Percentiles rank a stretch among this genome's conserved stretches.
phyloP scores from a whole-genome alignment of 2,888 invertebrate genomes.

The Cataglyphis cursor region DNA sequence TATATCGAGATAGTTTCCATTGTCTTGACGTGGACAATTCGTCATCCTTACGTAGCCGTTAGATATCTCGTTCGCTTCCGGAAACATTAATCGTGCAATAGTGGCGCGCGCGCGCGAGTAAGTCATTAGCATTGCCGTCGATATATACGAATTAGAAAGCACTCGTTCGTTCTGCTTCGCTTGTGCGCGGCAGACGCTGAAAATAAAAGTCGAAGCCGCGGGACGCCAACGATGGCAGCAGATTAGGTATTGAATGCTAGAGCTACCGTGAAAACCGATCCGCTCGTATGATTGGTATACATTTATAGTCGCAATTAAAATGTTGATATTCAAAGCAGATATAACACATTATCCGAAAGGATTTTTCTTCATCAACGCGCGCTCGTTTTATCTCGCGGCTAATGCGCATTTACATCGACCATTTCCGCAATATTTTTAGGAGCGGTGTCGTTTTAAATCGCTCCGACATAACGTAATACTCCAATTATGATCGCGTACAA shows the following conservation, averaged over 20 bases:
- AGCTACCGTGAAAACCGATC: constrained; percentile 57
- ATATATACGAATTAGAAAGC: constrained; percentile 77
- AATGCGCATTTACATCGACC: constrained; percentile 38
- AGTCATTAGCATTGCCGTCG: constrained; percentile 74
- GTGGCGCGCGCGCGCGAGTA: constrained; percentile 64
- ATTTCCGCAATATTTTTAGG: constrained; percentile 55
- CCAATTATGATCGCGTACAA: constrained; percentile 15
- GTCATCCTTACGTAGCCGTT: constrained; percentile 68
- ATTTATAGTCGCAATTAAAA: constrained; percentile 63
- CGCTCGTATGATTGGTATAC: constrained; percentile 18
- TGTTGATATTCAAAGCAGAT: constrained; percentile 41
- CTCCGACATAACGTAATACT: constrained; percentile 9
- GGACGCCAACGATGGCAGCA: constrained; percentile 9
- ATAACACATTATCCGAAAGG: not conserved
- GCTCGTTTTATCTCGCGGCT: constrained; percentile 57
- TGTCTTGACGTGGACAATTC: constrained; percentile 55
- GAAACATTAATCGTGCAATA: constrained; percentile 72
- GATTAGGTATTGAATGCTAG: constrained; percentile 35
- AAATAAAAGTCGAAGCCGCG: constrained; percentile 57
- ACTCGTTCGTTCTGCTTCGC: constrained; percentile 76
- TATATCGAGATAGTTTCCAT: not conserved
- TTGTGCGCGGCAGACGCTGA: constrained; percentile 55
- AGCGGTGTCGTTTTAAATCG: constrained; percentile 2
- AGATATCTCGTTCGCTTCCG: constrained; percentile 71
- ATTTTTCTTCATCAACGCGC: not conserved